Conservation (phyloP, 1,140 invertebrate genomes). For the Rhizoglyphus robini region DNA sequence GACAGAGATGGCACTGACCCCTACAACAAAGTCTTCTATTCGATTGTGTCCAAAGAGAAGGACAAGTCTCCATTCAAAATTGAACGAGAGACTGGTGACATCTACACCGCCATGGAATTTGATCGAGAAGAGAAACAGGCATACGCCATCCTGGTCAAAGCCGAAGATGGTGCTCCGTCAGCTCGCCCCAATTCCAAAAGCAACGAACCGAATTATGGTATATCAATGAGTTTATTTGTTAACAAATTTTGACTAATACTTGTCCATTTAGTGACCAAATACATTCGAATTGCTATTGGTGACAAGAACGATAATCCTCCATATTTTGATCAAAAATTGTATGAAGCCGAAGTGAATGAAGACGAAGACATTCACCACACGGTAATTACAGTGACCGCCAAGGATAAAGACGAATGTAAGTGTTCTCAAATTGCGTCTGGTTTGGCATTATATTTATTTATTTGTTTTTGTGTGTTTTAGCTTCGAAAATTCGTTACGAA, state of each 20-base stretch:
- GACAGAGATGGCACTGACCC: constrained; percentile 91
- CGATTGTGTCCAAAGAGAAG: constrained; percentile 72
- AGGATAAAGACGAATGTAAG: constrained; percentile 97
- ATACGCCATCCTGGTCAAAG: constrained; percentile 83
- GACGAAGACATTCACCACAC: constrained; percentile 94
- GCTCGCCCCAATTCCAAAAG: constrained; percentile 68
- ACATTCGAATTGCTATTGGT: constrained; percentile 42
- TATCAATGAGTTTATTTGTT: background rate
- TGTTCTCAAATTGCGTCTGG: constrained; percentile 31
- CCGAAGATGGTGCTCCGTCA: constrained; percentile 77
- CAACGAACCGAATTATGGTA: constrained; percentile 44
- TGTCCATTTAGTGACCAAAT: constrained; percentile 37
- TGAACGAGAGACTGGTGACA: constrained; percentile 78
- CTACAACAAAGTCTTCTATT: constrained; percentile 82
- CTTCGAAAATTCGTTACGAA: constrained; percentile 94
- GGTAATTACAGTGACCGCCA: constrained; percentile 89
- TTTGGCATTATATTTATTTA: background rate
- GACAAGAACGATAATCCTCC: constrained; percentile 96
- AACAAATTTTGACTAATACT: background rate
- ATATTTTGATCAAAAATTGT: constrained; percentile 87
- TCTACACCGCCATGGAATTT: constrained; percentile 83
- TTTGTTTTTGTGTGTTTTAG: constrained; percentile 41
- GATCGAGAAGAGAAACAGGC: constrained; percentile 81
- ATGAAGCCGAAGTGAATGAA: constrained; percentile 91
- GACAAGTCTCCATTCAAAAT: constrained; percentile 89